Conservation (phyloP, 2,797 vertebrate genomes). For the Pantherophis alleghaniensis region DNA sequence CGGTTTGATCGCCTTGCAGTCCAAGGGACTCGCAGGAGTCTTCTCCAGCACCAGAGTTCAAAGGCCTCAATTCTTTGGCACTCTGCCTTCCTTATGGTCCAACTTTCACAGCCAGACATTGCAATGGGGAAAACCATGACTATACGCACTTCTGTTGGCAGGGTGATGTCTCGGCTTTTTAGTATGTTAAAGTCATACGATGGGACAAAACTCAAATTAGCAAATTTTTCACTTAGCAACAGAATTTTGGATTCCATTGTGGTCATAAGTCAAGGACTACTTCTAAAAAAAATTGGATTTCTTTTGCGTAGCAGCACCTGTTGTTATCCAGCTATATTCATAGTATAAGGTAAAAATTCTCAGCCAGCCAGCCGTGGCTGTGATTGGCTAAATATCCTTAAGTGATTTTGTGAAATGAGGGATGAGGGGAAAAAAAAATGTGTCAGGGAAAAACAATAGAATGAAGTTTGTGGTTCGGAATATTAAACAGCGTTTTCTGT, state of each 20-base stretch:
- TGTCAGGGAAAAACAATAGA: slow-evolving; percentile 65
- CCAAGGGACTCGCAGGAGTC: no score
- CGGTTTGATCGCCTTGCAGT: no score
- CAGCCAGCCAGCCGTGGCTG: slow-evolving; percentile 16
- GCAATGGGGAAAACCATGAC: no score
- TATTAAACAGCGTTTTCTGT: slow-evolving; percentile 66
- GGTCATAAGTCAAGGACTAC: background rate
- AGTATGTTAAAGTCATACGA: no score
- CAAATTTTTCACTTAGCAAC: background rate
- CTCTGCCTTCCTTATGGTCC: no score
- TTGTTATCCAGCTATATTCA: slow-evolving; percentile 14
- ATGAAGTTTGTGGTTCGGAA: slow-evolving; percentile 71
- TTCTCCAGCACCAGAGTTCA: no score
- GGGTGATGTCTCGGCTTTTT: no score
- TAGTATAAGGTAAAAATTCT: slow-evolving; percentile 26
- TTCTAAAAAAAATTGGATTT: background rate
- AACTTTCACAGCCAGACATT: no score
- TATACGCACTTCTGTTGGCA: no score
- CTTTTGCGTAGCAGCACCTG: background rate
- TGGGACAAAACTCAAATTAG: no score
- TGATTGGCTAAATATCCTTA: slow-evolving; percentile 59
- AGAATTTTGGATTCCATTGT: background rate
- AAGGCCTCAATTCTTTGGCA: no score
- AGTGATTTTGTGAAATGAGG: slow-evolving; percentile 66
- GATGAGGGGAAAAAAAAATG: slow-evolving; percentile 45